Percentiles rank a stretch among this genome's conserved stretches.
Evolutionary conservation across 2,113 vertebrate genomes (phyloP).

Genomic region (Catharus bicknelli): DNA sequence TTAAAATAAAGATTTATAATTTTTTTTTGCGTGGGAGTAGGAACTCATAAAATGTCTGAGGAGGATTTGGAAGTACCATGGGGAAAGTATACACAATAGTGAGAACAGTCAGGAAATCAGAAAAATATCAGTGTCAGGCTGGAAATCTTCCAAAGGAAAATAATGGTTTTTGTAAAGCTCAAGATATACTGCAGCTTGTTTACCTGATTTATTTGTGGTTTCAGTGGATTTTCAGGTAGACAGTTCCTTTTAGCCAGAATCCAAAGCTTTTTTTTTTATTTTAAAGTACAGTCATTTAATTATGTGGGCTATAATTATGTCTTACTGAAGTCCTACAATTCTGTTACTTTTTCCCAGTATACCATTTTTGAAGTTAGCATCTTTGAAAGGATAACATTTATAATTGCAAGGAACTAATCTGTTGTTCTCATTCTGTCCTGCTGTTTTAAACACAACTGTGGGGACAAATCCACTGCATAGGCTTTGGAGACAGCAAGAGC

Average conservation of each 20-base stretch:
- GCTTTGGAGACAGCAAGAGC: constrained; percentile 59
- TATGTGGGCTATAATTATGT: neutral
- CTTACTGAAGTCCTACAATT: neutral
- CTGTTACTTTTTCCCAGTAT: neutral
- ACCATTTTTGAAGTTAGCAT: neutral
- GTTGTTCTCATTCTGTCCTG: constrained; percentile 60
- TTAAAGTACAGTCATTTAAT: neutral
- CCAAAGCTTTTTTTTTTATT: neutral
- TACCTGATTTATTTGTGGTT: neutral
- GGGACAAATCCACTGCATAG: constrained; percentile 55
- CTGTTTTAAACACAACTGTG: constrained; percentile 59
- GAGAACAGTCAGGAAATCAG: neutral
- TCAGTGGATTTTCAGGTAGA: neutral
- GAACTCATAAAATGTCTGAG: neutral
- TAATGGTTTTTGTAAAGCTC: neutral
- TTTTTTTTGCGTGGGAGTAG: neutral
- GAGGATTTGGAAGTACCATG: neutral
- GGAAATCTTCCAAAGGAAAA: neutral
- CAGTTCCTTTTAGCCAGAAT: neutral
- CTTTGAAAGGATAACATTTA: constrained; percentile 41
- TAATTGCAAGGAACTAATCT: constrained; percentile 56
- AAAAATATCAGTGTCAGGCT: neutral
- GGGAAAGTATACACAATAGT: neutral
- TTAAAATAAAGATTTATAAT: neutral
- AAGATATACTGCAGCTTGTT: neutral